Base-by-base conservation (phyloP, 2,113 vertebrate genomes). In the mouse (Mus musculus) region DNA sequence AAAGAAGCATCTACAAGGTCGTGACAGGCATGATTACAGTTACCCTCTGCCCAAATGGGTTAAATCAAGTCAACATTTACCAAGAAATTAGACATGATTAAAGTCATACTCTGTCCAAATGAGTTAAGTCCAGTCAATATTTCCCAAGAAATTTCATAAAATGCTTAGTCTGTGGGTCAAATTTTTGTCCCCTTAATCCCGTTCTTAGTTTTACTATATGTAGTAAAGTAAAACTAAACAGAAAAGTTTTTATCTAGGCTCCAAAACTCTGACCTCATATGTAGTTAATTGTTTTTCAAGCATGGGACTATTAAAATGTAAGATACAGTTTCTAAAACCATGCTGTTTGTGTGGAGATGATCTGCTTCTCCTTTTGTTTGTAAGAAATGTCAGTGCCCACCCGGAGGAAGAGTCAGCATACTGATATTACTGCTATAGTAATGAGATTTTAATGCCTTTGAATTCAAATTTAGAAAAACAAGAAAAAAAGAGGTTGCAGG, bases 401-500 rank as follows among this genome's bases (percentile, higher is more conserved):
- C 59, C 63, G 24, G 88, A 54, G 14, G 19, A 81, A 94, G 39
- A 59, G 36, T 71, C 65, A 26, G 8, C 19, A 24, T 33, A 54
- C 72, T 59, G 88, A 59, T 30, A 65, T 13, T 28, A 42, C 33
- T 91, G 16, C 54, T 30, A 24, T 16, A 72, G 52, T 42, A 90
- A 72, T 82, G 81, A 94, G 49, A 61, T 63, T 96, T 90, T 61
- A 76, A 10, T 65, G 63, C 16, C 52, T 94, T 72, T 98, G 77
- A 95, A 91, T 95, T 96, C 85, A 89, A 97, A 84, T n/a, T 2
- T 93, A 95, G 88, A 97, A 96, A 93, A 96, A 91, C 49, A 49
- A 49, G 49, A 77, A 88, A 91, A 77, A 88, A 97, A 97, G 93
- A 95, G 90, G 63, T 93, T 94, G 91, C 0, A 0, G 84, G 95